Conservation (phyloP, 2,797 vertebrate species). For the Bradypodion ventrale region DNA sequence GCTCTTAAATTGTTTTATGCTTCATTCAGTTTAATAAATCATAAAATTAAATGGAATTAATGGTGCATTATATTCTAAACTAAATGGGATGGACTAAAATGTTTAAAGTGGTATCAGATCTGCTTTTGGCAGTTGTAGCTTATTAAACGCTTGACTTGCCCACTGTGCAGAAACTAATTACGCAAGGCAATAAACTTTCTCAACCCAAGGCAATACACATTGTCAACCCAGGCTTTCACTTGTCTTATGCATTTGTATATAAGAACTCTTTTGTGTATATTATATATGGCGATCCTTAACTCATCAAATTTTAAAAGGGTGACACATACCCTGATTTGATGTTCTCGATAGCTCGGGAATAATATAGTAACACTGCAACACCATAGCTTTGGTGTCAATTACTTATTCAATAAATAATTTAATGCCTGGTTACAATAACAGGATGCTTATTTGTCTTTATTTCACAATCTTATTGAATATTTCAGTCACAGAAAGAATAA, state of each 20-base stretch:
- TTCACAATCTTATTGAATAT: background rate
- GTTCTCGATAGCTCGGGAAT: background rate
- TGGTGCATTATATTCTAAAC: conserved; percentile 8
- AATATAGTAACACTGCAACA: conserved; percentile 31
- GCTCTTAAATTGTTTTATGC: conserved; percentile 2
- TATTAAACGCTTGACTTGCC: conserved; percentile 49
- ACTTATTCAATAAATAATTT: conserved; percentile 40
- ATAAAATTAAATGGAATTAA: conserved; percentile 45
- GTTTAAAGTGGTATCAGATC: conserved; percentile 31
- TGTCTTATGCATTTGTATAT: background rate
- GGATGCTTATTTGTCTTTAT: conserved; percentile 12
- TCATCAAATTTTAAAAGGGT: background rate
- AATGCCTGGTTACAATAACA: conserved; percentile 27
- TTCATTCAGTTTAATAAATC: conserved; percentile 35
- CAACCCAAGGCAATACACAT: conserved; percentile 19
- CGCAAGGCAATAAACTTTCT: conserved; percentile 9
- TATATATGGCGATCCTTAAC: background rate
- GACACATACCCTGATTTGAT: background rate
- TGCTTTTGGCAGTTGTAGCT: conserved; percentile 34
- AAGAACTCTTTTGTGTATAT: background rate
- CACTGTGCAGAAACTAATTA: conserved; percentile 49
- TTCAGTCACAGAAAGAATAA: background rate
- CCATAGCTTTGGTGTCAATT: conserved; percentile 30
- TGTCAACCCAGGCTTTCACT: background rate
- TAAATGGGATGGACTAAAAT: conserved; percentile 30